Percentiles rank a stretch among this genome's conserved stretches.
Evolutionary conservation across 2,797 vertebrate species (phyloP).

Genomic region (Thripadectes ignobilis): DNA sequence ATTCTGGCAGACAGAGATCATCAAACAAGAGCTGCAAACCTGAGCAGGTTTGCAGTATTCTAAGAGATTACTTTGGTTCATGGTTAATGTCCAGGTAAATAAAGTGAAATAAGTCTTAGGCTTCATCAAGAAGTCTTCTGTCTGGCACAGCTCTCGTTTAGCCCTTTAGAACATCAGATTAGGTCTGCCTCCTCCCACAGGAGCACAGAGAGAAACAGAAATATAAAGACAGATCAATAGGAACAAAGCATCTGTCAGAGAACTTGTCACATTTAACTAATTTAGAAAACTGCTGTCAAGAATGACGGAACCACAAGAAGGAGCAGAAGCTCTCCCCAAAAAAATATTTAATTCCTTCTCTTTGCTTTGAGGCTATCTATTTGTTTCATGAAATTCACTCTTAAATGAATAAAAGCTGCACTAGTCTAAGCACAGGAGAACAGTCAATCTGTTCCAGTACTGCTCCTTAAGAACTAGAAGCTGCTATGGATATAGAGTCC

Average conservation of each 20-base stretch:
- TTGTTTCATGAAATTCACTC: neutral
- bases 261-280: neutral
- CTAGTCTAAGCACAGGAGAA: neutral
- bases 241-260: constrained; percentile 19
- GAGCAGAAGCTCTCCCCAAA: neutral
- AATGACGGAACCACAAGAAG: neutral
- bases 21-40: neutral
- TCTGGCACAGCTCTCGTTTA: neutral
- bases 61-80: neutral
- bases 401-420: neutral
- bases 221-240: constrained; percentile 12
- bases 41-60: neutral
- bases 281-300: constrained; percentile 16
- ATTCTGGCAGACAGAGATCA: neutral
- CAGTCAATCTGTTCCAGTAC: neutral
- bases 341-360: neutral
- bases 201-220: constrained; percentile 27
- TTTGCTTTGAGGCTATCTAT: neutral
- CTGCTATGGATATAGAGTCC: neutral
- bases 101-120: constrained; percentile 22
- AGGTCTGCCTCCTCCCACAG: neutral
- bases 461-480: neutral
- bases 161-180: neutral
- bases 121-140: neutral
- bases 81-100: constrained; percentile 32